Evolutionary conservation across 2,888 invertebrate species (phyloP), one percentile per base, ranked within the genome.

Genomic region (Lithophane semibrunnea): DNA sequence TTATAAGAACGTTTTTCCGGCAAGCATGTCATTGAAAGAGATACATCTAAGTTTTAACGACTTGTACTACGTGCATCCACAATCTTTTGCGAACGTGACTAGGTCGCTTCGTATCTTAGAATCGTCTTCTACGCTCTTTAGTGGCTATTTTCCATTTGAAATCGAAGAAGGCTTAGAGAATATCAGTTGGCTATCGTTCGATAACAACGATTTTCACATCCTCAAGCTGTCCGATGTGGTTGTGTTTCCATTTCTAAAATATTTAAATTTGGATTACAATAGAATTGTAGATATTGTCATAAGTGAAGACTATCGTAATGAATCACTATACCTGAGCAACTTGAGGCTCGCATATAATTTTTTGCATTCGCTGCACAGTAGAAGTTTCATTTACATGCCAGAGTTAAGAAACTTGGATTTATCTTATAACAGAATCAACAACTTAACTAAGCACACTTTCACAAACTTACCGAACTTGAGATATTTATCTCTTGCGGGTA

Each of bases 11-110:
- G 97, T 98, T 86, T 98, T 99, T 93, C 97, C 97, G 79, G 98
- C 98, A 61, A 97, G 98, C 72, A 97, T 97, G 84, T 97, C 98
- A 86, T 97, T 99, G 87, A 98, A 98, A 90, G 99, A 99, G 94
- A 97, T 99, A 85, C 98, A 98, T 95, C 96, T 99, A 86, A 99
- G 99, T 92, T 99, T 99, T 94, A 99, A 99, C 94, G 98, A 98
- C 91, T 97, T 99, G 84, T 97, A 98, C 88, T 98, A 98, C 90
- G 97, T 99, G 86, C 98, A 98, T 92, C 97, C 98, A 47, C 97
- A 98, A 91, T 98, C 98, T 29, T 98, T 99, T 92, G 97, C 97
- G 78, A 98, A 98, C 89, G 97, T 99, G 79, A 98, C 98, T 56
- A 97, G 97, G 73, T 98, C 98, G 42, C 95, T 99, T 72, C 98